Evolutionary conservation across 2,113 vertebrate species (phyloP).

Genomic region (Takifugu flavidus): DNA sequence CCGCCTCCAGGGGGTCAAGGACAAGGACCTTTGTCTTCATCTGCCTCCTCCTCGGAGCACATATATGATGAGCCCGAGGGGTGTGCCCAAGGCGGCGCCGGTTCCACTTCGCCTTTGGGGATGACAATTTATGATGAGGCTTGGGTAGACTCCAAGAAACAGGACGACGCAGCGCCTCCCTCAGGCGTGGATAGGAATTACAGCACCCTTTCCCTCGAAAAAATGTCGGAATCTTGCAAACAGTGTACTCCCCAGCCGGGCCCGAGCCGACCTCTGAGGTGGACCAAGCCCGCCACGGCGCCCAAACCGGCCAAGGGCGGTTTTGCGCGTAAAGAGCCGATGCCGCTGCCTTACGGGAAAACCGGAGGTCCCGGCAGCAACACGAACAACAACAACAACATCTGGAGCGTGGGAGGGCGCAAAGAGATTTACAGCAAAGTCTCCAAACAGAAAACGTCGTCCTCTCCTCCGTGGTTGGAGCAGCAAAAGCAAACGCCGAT

Average conservation of each 20-base stretch:
- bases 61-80: slow-evolving; percentile 96
- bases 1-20: slow-evolving; percentile 36
- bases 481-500: slow-evolving; percentile 34
- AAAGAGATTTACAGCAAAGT: slow-evolving; percentile 82
- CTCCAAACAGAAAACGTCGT: slow-evolving; percentile 63
- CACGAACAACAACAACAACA: slow-evolving; percentile 78
- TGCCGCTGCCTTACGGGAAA: slow-evolving; percentile 56
- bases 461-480: slow-evolving; percentile 42
- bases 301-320: slow-evolving; percentile 78
- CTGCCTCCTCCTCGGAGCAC: slow-evolving; percentile 69
- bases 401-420: slow-evolving; percentile 32
- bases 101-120: background rate
- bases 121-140: slow-evolving; percentile 80
- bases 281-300: slow-evolving; percentile 78
- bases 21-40: slow-evolving; percentile 19
- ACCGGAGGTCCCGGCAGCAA: slow-evolving; percentile 28
- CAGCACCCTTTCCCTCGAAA: slow-evolving; percentile 41
- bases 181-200: slow-evolving; percentile 30
- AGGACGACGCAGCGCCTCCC: slow-evolving; percentile 4
- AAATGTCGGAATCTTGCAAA: slow-evolving; percentile 64
- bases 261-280: slow-evolving; percentile 41
- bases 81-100: slow-evolving; percentile 41
- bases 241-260: slow-evolving; percentile 69
- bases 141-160: slow-evolving; percentile 55
- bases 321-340: slow-evolving; percentile 62